Evolutionary conservation across 2,797 vertebrate genomes (phyloP), one percentile per base, ranked within the genome.

Genomic region (Muraenolepis orangiensis): DNA sequence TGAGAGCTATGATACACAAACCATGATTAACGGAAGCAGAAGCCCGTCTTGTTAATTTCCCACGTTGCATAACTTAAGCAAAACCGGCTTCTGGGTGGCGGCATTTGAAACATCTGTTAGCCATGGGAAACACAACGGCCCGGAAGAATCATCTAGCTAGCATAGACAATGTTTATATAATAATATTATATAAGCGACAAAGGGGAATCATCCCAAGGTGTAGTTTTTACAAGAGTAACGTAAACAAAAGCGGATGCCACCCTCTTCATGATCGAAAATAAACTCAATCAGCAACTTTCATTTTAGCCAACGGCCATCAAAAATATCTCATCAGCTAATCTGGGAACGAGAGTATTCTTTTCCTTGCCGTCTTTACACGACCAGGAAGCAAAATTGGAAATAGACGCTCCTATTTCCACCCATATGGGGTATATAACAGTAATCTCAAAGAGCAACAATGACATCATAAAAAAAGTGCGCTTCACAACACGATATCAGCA

Each of bases 201-300:
- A 23, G 23, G 20, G n/a, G 51, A 57, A 23, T n/a, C 18, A 20
- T n/a, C 16, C 20, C 46, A 7, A 4, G 20, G 12, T 57, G 32
- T n/a, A 6, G 10, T 2, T 1, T 23, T 61, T n/a, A n/a, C n/a
- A n/a, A n/a, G n/a, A n/a, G n/a, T n/a, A n/a, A n/a, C n/a, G n/a
- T n/a, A n/a, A n/a, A 64, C n/a, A 10, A 64, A 26, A 64, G n/a
- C 10, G 26, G 23, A 64, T 4, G 57, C 23, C 10, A 11, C 57
- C 10, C 23, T 64, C 57, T 26, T 26, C n/a, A n/a, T n/a, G n/a
- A n/a, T n/a, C 23, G 20, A 4, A 26, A 64, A 64, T 64, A 64
- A 64, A 64, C n/a, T 64, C n/a, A 64, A 38, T 64, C 57, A 64
- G 57, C 57, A n/a, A 57, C n/a, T 57, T 14, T 26, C 57, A 64